Evolutionary conservation across 2,113 vertebrate species (phyloP).

Genomic region (Sinocyclocheilus anophthalmus): DNA sequence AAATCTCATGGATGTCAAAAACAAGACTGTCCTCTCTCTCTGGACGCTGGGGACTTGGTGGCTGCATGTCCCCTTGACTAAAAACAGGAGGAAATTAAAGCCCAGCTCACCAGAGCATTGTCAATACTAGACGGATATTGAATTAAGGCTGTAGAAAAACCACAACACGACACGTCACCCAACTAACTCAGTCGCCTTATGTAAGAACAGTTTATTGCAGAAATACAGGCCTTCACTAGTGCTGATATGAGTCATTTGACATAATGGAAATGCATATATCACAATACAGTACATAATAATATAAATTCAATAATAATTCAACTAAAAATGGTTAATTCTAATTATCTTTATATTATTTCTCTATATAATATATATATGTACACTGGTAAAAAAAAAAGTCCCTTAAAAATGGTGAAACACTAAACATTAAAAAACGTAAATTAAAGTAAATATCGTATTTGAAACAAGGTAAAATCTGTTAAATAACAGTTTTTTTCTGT

Average conservation of each 20-base stretch:
- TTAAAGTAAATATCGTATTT: no score
- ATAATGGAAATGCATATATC: neutral
- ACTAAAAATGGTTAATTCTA: neutral
- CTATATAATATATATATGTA: no score
- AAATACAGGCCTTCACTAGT: neutral
- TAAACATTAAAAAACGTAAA: no score
- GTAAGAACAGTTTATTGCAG: slow-evolving; percentile 29
- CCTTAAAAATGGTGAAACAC: no score
- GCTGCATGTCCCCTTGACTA: slow-evolving; percentile 48
- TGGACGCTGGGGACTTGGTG: slow-evolving; percentile 19
- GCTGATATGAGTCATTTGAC: neutral
- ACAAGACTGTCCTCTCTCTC: slow-evolving; percentile 41
- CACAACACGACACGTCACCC: slow-evolving; percentile 25
- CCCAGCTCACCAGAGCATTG: slow-evolving; percentile 59
- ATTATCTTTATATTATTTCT: no score
- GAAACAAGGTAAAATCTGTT: no score
- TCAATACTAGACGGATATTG: slow-evolving; percentile 60
- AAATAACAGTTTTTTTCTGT: no score
- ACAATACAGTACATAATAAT: neutral
- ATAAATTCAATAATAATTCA: neutral
- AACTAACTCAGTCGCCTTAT: slow-evolving; percentile 6
- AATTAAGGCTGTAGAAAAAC: slow-evolving; percentile 52
- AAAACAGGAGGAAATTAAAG: slow-evolving; percentile 62
- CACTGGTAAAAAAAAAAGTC: no score
- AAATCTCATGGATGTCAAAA: slow-evolving; percentile 42